These are phyloP conservation scores for Scelioninae gen. 2 DNA, from an alignment of 2,888 invertebrate genomes.

Conservation along the genomic window DNA sequence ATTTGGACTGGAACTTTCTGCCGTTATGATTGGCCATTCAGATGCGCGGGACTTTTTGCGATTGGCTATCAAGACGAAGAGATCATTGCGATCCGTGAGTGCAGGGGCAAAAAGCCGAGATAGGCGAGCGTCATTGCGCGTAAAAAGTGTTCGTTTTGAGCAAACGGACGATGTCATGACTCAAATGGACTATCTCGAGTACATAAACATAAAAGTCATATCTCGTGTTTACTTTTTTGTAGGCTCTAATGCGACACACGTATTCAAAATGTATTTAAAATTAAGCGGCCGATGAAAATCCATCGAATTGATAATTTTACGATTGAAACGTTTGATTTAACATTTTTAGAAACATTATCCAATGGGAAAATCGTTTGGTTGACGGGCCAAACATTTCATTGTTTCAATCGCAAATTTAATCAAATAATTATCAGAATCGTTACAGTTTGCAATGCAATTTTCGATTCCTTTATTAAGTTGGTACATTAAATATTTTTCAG, in stretches of 20 bases:
- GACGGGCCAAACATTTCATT: too few species aligned
- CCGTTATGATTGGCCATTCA: conserved; percentile 41
- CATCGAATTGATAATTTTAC: too few species aligned
- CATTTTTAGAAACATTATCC: too few species aligned
- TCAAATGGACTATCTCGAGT: conserved; percentile 49
- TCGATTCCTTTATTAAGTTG: too few species aligned
- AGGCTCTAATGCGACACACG: conserved; percentile 5
- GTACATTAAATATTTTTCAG: too few species aligned
- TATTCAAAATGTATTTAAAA: too few species aligned
- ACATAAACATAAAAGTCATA: conserved; percentile 52
- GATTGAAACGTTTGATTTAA: too few species aligned
- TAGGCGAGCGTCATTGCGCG: conserved; percentile 41
- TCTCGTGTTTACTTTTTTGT: conserved; percentile 38
- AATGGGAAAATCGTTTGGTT: too few species aligned
- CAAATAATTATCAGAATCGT: too few species aligned
- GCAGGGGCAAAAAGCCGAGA: conserved; percentile 40
- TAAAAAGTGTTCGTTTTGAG: conserved; percentile 50
- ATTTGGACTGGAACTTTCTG: conserved; percentile 27
- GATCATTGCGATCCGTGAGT: conserved; percentile 54
- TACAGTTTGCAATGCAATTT: too few species aligned
- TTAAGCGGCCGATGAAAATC: too few species aligned
- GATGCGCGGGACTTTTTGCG: conserved; percentile 46
- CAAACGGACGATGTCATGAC: conserved; percentile 34
- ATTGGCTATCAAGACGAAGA: conserved; percentile 45
- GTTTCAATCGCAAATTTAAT: too few species aligned